These are phyloP conservation scores for Brachyalestes nurse DNA, from an alignment of 2,797 vertebrate species.

Conservation along the genomic window DNA sequence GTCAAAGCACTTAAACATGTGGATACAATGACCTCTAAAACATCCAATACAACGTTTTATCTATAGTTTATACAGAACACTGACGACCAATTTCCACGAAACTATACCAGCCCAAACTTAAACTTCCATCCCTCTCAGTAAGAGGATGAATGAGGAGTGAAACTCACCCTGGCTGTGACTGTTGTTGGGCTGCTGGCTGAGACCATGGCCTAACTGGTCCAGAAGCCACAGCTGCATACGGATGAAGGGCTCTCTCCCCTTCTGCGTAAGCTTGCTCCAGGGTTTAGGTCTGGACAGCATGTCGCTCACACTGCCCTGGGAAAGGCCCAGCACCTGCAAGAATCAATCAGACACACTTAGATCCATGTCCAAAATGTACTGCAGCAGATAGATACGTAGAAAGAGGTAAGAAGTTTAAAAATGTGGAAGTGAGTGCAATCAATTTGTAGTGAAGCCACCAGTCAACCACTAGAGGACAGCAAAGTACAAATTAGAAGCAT, in stretches of 20 bases:
- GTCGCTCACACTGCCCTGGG: constrained; percentile 98
- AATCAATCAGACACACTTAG: background rate
- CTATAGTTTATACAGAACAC: too few relatives aligned
- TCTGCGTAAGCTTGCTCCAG: constrained; percentile 98
- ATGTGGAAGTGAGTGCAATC: background rate
- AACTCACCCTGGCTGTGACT: constrained; percentile 72
- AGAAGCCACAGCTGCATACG: constrained; percentile 98
- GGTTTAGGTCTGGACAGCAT: constrained; percentile 98
- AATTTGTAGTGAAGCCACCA: constrained; percentile 27
- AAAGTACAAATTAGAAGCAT: constrained; percentile 45
- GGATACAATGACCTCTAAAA: too few relatives aligned
- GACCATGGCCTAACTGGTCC: constrained; percentile 91
- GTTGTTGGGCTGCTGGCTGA: constrained; percentile 77
- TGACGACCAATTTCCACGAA: too few relatives aligned
- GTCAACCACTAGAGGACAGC: constrained; percentile 71
- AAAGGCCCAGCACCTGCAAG: constrained; percentile 93
- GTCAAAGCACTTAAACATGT: too few relatives aligned
- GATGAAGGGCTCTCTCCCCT: constrained; percentile 97
- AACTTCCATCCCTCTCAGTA: too few relatives aligned
- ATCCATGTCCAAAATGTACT: background rate
- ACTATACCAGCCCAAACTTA: too few relatives aligned
- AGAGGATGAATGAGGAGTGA: too few relatives aligned
- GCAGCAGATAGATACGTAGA: too few relatives aligned
- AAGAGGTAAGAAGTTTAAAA: too few relatives aligned
- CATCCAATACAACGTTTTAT: too few relatives aligned